Percentiles rank a stretch among this genome's conserved stretches.
Conservation (phyloP, 2,888 invertebrate genomes). For the Achlya flavicornis region DNA sequence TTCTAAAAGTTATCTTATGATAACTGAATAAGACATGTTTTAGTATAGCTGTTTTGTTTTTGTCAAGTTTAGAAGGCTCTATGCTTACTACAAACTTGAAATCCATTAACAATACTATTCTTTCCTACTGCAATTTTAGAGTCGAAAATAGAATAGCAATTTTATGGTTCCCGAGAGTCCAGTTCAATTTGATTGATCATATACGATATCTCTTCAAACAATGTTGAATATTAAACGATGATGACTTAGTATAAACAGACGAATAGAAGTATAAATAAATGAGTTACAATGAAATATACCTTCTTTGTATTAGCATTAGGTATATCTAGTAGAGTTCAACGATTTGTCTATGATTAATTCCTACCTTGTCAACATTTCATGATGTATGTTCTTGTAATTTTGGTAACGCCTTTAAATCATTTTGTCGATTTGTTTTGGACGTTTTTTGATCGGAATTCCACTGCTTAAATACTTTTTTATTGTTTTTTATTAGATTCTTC, state of each 20-base stretch:
- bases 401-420: slow-evolving; percentile 69
- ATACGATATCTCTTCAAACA: slow-evolving; percentile 63
- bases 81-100: neutral
- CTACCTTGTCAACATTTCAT: slow-evolving; percentile 65
- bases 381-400: slow-evolving; percentile 58
- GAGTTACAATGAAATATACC: slow-evolving; percentile 58
- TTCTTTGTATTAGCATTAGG: slow-evolving; percentile 50
- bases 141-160: slow-evolving; percentile 33
- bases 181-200: slow-evolving; percentile 69
- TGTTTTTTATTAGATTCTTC: neutral
- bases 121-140: slow-evolving; percentile 22
- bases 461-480: slow-evolving; percentile 21
- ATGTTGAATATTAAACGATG: slow-evolving; percentile 70
- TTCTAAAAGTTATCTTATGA: neutral
- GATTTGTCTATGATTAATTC: slow-evolving; percentile 68
- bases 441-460: slow-evolving; percentile 47
- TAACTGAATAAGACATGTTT: neutral
- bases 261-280: slow-evolving; percentile 53
- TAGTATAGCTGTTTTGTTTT: neutral
- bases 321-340: slow-evolving; percentile 45
- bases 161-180: slow-evolving; percentile 22
- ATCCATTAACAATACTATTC: neutral
- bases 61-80: neutral
- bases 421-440: slow-evolving; percentile 48
- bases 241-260: slow-evolving; percentile 64